Evolutionary conservation across 1,140 invertebrate species (phyloP), one percentile per base, ranked within the genome.

Genomic region (Caenorhabditis latens): DNA sequence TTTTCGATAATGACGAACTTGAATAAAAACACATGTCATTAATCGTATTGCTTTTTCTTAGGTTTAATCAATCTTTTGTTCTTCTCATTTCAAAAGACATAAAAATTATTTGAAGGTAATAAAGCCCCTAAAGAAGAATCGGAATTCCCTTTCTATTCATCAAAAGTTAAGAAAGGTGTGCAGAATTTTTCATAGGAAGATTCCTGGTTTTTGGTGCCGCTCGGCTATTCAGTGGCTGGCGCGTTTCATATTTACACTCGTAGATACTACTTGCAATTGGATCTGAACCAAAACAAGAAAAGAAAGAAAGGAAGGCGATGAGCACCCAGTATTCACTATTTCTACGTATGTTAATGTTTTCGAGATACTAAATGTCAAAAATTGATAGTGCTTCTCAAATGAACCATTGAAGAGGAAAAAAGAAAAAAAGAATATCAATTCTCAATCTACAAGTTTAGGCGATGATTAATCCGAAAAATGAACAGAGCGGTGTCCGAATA

Each of bases 401-500:
- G 13, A 53, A 3, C 9, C 11, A 14, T 16, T 53, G 50, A 53
- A 50, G 50, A 53, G 11, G 11, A 53, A 53, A 53, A 11, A 53
- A 14, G 0, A 11, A 8, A 53, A 53, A 16, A 32, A 32, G 32
- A 32, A 32, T 32, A 32, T 32, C 32, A 32, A 32, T 32, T 2
- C 32, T 32, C 32, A 32, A 32, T 32, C 32, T 32, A 2, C 32
- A 32, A 1, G 32, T 32, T 32, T 32, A 32, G 32, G 2, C 32
- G 32, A 32, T 32, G 32, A 32, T 32, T 32, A 32, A 32, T 32
- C 32, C 32, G 2, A 9, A 14, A 65, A 46, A 71, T 71, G 42
- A 71, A 46, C 46, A 43, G 65, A 71, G 40, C 65, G 42, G 42
- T 71, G 40, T 71, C 42, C 65, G 42, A 71, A 71, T 71, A 71